Evolutionary conservation across 2,113 vertebrate species (phyloP).

Genomic region (Chunga burmeisteri): DNA sequence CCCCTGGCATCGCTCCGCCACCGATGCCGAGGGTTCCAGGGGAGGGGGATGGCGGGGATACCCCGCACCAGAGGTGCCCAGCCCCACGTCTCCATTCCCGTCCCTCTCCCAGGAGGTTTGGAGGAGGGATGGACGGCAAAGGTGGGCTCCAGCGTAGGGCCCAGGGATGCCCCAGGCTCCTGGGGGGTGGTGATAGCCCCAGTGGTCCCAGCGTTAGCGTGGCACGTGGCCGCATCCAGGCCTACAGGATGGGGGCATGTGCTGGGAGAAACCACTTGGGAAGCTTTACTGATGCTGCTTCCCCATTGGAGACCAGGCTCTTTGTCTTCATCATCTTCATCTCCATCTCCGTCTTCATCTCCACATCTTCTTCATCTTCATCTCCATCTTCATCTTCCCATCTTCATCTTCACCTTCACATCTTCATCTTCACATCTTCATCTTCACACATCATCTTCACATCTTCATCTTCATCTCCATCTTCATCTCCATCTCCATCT

Average conservation of each 20-base stretch:
- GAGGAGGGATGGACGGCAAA: background rate
- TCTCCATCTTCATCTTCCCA: too few relatives aligned
- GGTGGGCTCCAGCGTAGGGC: background rate
- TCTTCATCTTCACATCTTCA: too few relatives aligned
- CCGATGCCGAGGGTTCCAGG: background rate
- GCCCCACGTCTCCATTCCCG: background rate
- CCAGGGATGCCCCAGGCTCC: background rate
- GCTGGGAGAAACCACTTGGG: background rate
- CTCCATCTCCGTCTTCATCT: too few relatives aligned
- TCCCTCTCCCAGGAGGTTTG: background rate
- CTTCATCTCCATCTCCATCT: too few relatives aligned
- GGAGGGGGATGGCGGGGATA: background rate
- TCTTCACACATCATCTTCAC: too few relatives aligned
- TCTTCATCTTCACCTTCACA: too few relatives aligned
- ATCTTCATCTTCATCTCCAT: background rate
- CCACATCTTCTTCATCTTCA: too few relatives aligned
- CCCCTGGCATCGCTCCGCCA: background rate
- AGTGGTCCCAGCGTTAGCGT: background rate
- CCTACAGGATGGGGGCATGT: rapidly evolving
- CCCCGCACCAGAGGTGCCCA: background rate
- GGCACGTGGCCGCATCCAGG: background rate
- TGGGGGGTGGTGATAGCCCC: too few relatives aligned
- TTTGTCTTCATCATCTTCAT: background rate
- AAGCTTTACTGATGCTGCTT: background rate
- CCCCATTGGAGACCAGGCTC: background rate